These are phyloP conservation scores for Prolemur simus DNA, from an alignment of 2,113 vertebrate species.

Conservation along the genomic window DNA sequence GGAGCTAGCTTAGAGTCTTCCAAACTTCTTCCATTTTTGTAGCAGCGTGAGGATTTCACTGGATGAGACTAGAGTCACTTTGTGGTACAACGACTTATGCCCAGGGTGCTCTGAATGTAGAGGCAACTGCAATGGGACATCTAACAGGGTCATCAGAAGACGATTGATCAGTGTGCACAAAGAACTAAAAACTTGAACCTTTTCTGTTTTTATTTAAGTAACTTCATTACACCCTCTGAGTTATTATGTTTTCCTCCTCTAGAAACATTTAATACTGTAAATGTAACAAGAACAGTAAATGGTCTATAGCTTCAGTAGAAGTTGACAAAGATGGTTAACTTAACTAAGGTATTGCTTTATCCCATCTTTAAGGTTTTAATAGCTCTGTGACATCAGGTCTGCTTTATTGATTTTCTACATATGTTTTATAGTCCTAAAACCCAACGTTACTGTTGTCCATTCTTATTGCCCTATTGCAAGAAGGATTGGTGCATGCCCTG, in stretches of 20 bases:
- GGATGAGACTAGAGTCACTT: constrained; percentile 70
- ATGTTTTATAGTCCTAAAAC: not conserved
- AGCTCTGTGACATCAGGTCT: not conserved
- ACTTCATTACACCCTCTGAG: not conserved
- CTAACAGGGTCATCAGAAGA: constrained; percentile 56
- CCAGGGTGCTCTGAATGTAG: constrained; percentile 54
- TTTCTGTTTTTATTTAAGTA: constrained; percentile 60
- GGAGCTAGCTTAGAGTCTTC: constrained; percentile 76
- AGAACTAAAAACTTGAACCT: not conserved
- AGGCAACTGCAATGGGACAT: constrained; percentile 38
- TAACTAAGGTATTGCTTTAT: not conserved
- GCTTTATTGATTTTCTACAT: not conserved
- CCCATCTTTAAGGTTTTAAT: not conserved
- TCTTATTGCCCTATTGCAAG: not conserved
- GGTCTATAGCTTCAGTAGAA: not conserved
- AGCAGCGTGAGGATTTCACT: constrained; percentile 71
- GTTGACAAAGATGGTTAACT: not conserved
- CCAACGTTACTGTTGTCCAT: not conserved
- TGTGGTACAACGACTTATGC: constrained; percentile 68
- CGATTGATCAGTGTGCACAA: constrained; percentile 36
- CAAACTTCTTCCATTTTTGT: constrained; percentile 85
- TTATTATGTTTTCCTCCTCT: constrained; percentile 24
- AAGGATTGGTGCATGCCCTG: not conserved
- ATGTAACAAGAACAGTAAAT: not conserved
- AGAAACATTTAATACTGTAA: constrained; percentile 18